Evolutionary conservation across 2,888 invertebrate species (phyloP), one percentile per base, ranked within the genome.

Genomic region (Cheilosia pagana): DNA sequence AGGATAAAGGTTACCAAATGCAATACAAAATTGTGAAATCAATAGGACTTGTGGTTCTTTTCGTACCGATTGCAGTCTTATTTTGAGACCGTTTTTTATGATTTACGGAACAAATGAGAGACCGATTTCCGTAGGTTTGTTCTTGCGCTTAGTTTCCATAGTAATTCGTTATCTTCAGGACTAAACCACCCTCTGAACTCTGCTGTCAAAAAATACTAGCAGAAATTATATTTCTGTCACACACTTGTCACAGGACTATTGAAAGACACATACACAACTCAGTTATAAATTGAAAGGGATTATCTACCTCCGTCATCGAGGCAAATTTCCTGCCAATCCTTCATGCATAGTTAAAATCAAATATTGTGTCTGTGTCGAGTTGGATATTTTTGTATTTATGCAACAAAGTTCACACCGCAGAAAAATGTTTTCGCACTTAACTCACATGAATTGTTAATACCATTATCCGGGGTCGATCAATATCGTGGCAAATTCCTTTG

Each of bases 371-470:
- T n/a, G 41, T n/a, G 41, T 5, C 41, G 41, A 41, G 14, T 31
- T 31, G 31, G 2, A 12, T 35, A 12, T 14, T n/a, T 43, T 16
- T 43, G 43, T 43, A 1, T n/a, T 5, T 43, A 4, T 12, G 10
- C 16, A 3, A n/a, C 8, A 10, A 21, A 7, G 1, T 50, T 23
- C 35, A 12, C 35, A 65, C 50, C 12, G 10, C 7, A 41, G 39
- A 67, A 53, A 43, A 43, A n/a, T 43, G 53, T 19, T 19, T 67
- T 67, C 67, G 43, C 67, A 67, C 53, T 53, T 43, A 67, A 19
- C 52, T 55, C 28, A 43, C 14, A 67, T 67, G 53, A 67, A 67
- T 67, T 43, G 41, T 52, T 67, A 53, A 67, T 67, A 41, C 25
- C 43, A 43, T 53, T 28, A 28, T 65, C 41, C 23, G 16, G 63